Conservation (phyloP, 2,797 vertebrate genomes). For the Xenops minutus region DNA sequence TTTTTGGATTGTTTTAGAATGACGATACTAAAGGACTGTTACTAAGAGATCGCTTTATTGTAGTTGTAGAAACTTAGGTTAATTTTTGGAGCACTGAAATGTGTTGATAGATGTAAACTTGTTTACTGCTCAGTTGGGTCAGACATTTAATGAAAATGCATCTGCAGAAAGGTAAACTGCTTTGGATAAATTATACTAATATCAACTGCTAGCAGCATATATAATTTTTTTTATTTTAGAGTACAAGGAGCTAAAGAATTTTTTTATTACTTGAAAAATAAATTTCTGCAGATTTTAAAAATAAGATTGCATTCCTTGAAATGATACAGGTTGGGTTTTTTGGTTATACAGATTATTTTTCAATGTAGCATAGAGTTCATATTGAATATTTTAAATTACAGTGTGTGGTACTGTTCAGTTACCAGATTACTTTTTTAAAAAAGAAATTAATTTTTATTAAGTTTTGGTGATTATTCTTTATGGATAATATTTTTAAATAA, state of each 20-base stretch:
- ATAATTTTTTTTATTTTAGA: background rate
- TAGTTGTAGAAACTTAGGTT: slow-evolving; percentile 71
- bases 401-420: background rate
- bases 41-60: slow-evolving; percentile 25
- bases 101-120: slow-evolving; percentile 55
- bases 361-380: background rate
- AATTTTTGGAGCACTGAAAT: slow-evolving; percentile 57
- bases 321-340: background rate
- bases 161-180: slow-evolving; percentile 23
- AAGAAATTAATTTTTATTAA: background rate
- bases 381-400: background rate
- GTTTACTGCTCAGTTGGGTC: slow-evolving; percentile 42
- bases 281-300: background rate
- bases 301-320: background rate
- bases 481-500: background rate
- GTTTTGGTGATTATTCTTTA: background rate
- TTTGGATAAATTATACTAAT: slow-evolving; percentile 30
- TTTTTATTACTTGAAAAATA: background rate
- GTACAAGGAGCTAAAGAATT: background rate
- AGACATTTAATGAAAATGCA: slow-evolving; percentile 15
- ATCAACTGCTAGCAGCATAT: background rate
- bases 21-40: slow-evolving; percentile 15
- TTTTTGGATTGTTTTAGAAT: slow-evolving; percentile 63
- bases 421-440: background rate
- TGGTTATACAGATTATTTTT: slow-evolving; percentile 13